A percentile compares a stretch with the other conserved stretches of the same genome.
phyloP scores from a whole-genome alignment of 2,888 invertebrate genomes.

The Mesochorus sp. region DNA sequence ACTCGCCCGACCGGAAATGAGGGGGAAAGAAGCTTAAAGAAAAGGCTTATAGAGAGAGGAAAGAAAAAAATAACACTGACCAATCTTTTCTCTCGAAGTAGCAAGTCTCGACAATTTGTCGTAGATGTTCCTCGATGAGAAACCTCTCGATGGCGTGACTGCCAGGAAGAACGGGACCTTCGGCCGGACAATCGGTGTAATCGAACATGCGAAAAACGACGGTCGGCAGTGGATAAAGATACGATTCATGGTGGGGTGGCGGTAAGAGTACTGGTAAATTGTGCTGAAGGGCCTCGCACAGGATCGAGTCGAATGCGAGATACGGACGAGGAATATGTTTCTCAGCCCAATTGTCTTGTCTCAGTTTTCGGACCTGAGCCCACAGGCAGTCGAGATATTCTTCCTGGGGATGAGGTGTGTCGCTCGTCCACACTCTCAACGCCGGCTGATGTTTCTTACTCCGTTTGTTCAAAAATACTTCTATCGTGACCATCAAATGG shows the following conservation, averaged over 20 bases:
- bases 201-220: conserved; percentile 99
- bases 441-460: conserved; percentile 97
- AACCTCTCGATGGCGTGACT: conserved; percentile 98
- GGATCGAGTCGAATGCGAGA: conserved; percentile 95
- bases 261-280: conserved; percentile 95
- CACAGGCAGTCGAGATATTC: conserved; percentile 98
- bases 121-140: conserved; percentile 98
- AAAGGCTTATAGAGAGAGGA: no score
- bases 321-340: conserved; percentile 98
- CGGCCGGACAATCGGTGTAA: conserved; percentile 97
- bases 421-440: conserved; percentile 96
- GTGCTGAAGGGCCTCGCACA: conserved; percentile 98
- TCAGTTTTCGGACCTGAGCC: conserved; percentile 95
- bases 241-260: conserved; percentile 95
- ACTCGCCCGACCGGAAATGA: no score
- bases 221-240: conserved; percentile 96
- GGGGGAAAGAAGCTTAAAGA: no score
- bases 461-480: conserved; percentile 95
- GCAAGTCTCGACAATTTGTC: conserved; percentile 95
- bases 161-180: conserved; percentile 95
- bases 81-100: conserved; percentile 96
- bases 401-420: conserved; percentile 97
- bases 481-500: conserved; percentile 94
- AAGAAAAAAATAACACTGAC: conserved; percentile 82
- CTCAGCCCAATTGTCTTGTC: conserved; percentile 98